Evolutionary conservation across 2,797 vertebrate genomes (phyloP).

Genomic region (Sebastes ruberrimus): DNA sequence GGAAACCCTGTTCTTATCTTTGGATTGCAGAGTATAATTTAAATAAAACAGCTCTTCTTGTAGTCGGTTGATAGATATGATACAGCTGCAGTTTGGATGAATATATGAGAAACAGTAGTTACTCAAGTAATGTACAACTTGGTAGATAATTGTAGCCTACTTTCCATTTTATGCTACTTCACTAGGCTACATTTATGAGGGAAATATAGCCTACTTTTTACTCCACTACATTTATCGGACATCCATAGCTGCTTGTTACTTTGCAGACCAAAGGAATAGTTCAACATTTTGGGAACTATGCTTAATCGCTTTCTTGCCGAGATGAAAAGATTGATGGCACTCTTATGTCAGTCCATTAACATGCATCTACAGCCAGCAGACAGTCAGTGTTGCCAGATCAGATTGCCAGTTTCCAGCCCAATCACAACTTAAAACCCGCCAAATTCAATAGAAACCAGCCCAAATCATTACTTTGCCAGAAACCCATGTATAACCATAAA

Average conservation of each 20-base stretch:
- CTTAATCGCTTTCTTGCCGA: background rate
- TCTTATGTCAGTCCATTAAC: too few species aligned
- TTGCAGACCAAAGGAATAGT: background rate
- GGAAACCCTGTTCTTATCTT: conserved; percentile 22
- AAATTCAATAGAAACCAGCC: too few species aligned
- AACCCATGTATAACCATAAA: too few species aligned
- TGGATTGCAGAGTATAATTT: conserved; percentile 4
- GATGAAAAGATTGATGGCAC: too few species aligned
- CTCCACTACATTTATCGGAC: background rate
- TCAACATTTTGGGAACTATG: background rate
- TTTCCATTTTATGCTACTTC: background rate
- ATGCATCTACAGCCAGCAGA: too few species aligned
- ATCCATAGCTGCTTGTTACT: background rate
- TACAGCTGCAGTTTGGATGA: conserved; percentile 19
- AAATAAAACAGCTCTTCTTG: conserved; percentile 2
- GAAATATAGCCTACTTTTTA: background rate
- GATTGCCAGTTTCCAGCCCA: too few species aligned
- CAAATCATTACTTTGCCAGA: too few species aligned
- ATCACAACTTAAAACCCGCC: too few species aligned
- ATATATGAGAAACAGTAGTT: background rate
- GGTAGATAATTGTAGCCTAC: background rate
- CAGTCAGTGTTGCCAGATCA: too few species aligned
- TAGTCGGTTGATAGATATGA: conserved; percentile 8
- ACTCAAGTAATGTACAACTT: background rate
- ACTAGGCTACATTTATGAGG: background rate